These are phyloP conservation scores for Mustela lutreola DNA, from an alignment of 2,113 vertebrate genomes.

Conservation along the genomic window DNA sequence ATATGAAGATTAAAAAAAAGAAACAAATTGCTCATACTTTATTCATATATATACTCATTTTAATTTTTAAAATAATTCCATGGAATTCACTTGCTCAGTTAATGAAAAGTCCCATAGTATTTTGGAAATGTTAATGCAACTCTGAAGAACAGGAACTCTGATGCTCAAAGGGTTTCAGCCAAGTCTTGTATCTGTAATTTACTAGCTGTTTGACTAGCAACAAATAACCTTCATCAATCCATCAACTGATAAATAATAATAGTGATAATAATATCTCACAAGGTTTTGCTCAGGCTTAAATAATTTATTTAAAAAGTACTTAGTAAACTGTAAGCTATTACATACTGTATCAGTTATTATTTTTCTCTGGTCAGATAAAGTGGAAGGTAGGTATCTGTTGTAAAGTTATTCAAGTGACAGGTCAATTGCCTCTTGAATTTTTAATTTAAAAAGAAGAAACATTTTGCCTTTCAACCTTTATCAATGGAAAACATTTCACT, in stretches of 20 bases:
- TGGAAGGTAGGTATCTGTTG: neutral
- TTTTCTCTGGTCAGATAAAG: neutral
- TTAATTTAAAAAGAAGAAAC: constrained; percentile 11
- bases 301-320: neutral
- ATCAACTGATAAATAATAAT: neutral
- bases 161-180: constrained; percentile 14
- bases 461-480: constrained; percentile 16
- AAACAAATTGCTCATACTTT: neutral
- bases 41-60: neutral
- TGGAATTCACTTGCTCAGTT: neutral
- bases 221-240: neutral
- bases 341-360: neutral
- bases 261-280: neutral
- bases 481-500: constrained; percentile 54
- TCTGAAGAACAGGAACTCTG: neutral
- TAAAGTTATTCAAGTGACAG: neutral
- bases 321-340: neutral
- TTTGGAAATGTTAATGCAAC: neutral
- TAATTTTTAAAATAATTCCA: neutral
- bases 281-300: neutral
- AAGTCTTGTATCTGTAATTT: neutral
- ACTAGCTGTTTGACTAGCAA: neutral
- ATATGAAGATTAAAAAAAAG: neutral
- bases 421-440: neutral
- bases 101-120: neutral